Evolutionary conservation across 2,888 invertebrate genomes (phyloP).

Genomic region (Pelosia muscerda): DNA sequence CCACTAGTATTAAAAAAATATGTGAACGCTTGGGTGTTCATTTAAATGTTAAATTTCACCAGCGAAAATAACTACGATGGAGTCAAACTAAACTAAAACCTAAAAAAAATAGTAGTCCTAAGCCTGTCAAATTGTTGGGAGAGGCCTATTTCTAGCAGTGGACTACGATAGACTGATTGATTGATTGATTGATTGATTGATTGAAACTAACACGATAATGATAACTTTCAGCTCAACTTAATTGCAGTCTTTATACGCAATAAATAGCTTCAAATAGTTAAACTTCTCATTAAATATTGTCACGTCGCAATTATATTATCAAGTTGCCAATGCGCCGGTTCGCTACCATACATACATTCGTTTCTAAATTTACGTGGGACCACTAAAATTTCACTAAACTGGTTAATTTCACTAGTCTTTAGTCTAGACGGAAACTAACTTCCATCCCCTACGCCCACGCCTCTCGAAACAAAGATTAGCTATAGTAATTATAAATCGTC

Average conservation of each 20-base stretch:
- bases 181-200: no score
- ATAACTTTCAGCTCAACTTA: background rate
- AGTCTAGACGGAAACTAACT: slow-evolving; percentile 77
- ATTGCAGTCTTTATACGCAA: no score
- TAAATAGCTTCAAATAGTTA: background rate
- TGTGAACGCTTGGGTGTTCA: no score
- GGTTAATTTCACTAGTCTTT: slow-evolving; percentile 78
- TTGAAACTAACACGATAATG: no score
- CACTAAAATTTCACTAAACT: slow-evolving; percentile 77
- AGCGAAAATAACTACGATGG: no score
- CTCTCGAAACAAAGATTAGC: slow-evolving; percentile 59
- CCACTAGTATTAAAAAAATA: no score
- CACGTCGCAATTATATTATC: slow-evolving; percentile 31
- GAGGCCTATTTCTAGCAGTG: no score
- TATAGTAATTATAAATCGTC: slow-evolving; percentile 64
- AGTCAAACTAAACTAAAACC: no score
- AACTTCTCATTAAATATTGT: slow-evolving; percentile 5
- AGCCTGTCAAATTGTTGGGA: no score
- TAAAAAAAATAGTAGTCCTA: no score
- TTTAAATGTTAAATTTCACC: no score
- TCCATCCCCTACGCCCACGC: slow-evolving; percentile 61
- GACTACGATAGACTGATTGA: no score
- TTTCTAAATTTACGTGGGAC: slow-evolving; percentile 72
- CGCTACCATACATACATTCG: slow-evolving; percentile 62
- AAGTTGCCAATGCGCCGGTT: slow-evolving; percentile 77